Conservation (phyloP, 1,140 invertebrate genomes). For the Hycleus phaleratus region DNA sequence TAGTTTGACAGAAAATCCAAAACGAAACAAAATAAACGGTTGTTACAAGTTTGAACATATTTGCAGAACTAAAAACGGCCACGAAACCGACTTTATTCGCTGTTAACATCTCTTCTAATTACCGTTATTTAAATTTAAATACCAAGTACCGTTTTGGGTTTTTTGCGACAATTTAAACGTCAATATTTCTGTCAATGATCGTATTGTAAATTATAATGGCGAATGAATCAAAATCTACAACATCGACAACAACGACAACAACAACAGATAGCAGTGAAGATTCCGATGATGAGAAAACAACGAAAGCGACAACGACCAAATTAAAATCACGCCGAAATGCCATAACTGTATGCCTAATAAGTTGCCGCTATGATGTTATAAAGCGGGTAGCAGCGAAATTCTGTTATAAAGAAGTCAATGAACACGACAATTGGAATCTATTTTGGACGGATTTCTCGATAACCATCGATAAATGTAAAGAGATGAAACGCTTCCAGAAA, state of each 20-base stretch:
- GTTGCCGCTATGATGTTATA: conserved; percentile 68
- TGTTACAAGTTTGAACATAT: no score
- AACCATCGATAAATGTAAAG: conserved; percentile 72
- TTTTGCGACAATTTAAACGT: no score
- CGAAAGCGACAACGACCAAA: conserved; percentile 9
- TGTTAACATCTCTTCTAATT: no score
- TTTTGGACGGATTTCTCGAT: conserved; percentile 83
- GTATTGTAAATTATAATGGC: not conserved
- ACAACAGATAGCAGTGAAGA: not conserved
- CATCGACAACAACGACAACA: not conserved
- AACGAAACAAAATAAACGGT: no score
- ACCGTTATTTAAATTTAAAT: no score
- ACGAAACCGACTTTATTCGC: no score
- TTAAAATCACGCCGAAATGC: conserved; percentile 24
- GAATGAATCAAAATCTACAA: not conserved
- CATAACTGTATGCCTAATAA: conserved; percentile 57
- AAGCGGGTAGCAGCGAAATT: conserved; percentile 59
- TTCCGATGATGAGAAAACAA: conserved; percentile 1
- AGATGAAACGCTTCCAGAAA: conserved; percentile 85
- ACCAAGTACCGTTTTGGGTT: no score
- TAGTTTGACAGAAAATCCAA: no score
- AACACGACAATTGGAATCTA: conserved; percentile 79
- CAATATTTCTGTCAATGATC: no score
- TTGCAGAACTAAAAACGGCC: no score
- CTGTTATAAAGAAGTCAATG: conserved; percentile 71